Evolutionary conservation across 2,888 invertebrate species (phyloP), one percentile per base, ranked within the genome.

Genomic region (Margaritifera margaritifera): DNA sequence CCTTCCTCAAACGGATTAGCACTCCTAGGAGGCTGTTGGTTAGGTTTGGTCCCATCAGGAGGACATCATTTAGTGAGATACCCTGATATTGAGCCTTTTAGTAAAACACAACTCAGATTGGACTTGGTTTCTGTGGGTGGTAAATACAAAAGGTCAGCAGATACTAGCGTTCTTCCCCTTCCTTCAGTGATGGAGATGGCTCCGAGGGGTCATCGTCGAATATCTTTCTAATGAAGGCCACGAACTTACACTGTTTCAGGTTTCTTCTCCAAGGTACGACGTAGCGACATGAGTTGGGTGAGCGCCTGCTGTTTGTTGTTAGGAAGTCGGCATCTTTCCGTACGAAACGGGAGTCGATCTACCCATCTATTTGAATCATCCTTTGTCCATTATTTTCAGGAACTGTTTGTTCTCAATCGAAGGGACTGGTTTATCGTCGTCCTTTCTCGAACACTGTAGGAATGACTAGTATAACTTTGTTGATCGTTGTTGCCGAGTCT

Each of bases 271-370:
- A 42, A 11, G 11, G 11, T 42, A 42, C 1, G 42, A 42, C 2
- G 42, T 42, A 11, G 42, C 42, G 11, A 42, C 1, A 2, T 1
- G 8, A 42, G 31, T 42, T 11, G 11, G 31, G 31, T 42, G 31
- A 42, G 31, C 1, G 8, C 8, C 8, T 42, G 8, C 2, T 42
- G 11, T 42, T 42, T 42, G 11, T 42, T 42, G 31, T 31, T 31
- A 31, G 70, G 73, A 27, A 68, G 53, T 25, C 18, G 24, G 1
- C 3, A 31, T 24, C 70, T 64, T 51, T 18, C 6, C 6, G 20
- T 19, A 51, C 64, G 68, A 53, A 75, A 75, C 0, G 70, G 70
- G 18, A 75, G 42, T 8, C 68, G 75, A 25, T 71, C 71, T 18
- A 63, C 55, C 70, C 64, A 75, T 19, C 62, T 55, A 20, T 56